A percentile compares a stretch with the other conserved stretches of the same genome.
Conservation (phyloP, 2,113 vertebrate species). For the Hydropotes inermis region DNA sequence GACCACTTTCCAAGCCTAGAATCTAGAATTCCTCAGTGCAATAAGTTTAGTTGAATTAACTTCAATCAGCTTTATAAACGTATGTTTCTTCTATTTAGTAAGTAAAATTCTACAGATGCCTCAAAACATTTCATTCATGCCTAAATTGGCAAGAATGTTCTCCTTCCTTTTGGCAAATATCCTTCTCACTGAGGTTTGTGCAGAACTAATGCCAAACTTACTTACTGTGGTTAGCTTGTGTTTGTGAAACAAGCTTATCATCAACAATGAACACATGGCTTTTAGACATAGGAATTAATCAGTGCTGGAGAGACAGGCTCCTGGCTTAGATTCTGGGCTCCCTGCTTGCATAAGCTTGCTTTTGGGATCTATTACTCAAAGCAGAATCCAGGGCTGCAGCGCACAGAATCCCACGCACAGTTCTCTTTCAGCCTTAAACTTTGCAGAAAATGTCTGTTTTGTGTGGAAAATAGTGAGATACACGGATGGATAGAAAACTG, state of each 20-base stretch:
- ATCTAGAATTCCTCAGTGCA: neutral
- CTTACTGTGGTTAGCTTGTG: constrained; percentile 52
- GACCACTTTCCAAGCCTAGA: neutral
- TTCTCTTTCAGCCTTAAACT: constrained; percentile 30
- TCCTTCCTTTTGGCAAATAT: constrained; percentile 69
- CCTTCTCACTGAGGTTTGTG: constrained; percentile 40
- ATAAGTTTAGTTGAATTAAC: neutral
- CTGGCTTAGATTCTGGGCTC: constrained; percentile 45
- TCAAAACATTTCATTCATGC: constrained; percentile 62
- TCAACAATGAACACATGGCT: constrained; percentile 69
- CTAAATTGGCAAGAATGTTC: constrained; percentile 62
- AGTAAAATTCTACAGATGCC: constrained; percentile 40
- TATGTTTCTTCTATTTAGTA: constrained; percentile 53
- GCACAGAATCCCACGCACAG: constrained; percentile 22
- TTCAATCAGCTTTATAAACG: constrained; percentile 21
- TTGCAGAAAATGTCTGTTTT: constrained; percentile 9
- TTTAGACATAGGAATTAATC: constrained; percentile 69
- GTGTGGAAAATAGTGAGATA: neutral
- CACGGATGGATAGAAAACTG: neutral
- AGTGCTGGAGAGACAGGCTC: constrained; percentile 48
- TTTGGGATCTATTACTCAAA: constrained; percentile 55
- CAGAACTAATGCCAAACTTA: constrained; percentile 63
- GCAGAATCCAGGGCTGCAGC: neutral
- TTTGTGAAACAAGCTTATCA: constrained; percentile 74
- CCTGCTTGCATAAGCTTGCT: constrained; percentile 47